phyloP scores from a whole-genome alignment of 2,888 invertebrate species.

The Clunio marinus region DNA sequence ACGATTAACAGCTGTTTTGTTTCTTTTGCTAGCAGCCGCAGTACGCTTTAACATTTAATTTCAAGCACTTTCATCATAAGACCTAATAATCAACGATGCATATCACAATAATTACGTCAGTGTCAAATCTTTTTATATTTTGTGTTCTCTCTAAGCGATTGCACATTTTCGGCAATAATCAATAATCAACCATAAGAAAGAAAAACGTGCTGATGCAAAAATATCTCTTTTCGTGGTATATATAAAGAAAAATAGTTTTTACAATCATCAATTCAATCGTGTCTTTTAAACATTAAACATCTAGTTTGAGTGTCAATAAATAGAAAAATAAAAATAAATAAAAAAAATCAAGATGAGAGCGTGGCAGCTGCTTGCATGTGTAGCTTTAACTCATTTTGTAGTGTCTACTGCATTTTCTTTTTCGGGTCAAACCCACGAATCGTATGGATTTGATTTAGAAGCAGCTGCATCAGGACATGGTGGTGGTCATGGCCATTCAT shows the following conservation, averaged over 20 bases:
- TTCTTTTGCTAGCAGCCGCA: neutral
- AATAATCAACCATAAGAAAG: constrained; percentile 30
- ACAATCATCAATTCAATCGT: constrained; percentile 6
- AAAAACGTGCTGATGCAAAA: constrained; percentile 13
- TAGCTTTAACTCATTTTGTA: constrained; percentile 25
- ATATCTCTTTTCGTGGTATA: neutral
- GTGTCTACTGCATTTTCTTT: constrained; percentile 20
- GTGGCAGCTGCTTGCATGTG: constrained; percentile 32
- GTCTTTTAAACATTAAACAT: constrained; percentile 17
- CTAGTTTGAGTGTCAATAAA: neutral
- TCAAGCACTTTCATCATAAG: constrained; percentile 19
- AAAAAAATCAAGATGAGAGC: constrained; percentile 28
- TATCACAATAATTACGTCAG: constrained; percentile 20
- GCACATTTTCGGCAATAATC: constrained; percentile 28
- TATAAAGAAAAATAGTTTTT: neutral
- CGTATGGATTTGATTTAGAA: neutral
- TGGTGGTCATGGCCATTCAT: neutral
- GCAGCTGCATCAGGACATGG: constrained; percentile 27
- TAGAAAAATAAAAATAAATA: neutral
- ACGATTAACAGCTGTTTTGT: constrained; percentile 11
- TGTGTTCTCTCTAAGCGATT: constrained; percentile 11
- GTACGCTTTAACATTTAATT: constrained; percentile 20
- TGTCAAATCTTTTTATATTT: neutral
- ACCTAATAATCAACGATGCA: constrained; percentile 27
- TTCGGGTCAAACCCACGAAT: constrained; percentile 8